A percentile compares a stretch with the other conserved stretches of the same genome.
These are phyloP conservation scores for Emesis castigata DNA, from an alignment of 2,888 invertebrate genomes.

Conservation along the genomic window DNA sequence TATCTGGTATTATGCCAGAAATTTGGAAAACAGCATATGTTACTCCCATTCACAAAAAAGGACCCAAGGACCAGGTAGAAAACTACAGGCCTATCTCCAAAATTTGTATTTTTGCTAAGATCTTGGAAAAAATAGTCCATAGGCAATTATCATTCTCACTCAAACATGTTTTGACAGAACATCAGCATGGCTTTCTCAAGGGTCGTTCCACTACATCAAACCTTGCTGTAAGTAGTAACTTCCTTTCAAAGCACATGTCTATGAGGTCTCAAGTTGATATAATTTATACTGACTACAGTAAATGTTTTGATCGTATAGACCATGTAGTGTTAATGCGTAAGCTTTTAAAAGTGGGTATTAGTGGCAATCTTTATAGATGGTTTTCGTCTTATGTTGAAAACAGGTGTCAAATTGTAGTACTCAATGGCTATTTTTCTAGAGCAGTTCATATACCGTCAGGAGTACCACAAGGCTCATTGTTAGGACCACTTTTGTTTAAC, in stretches of 20 bases:
- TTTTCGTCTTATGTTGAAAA: too few relatives aligned
- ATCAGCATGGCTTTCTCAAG: background rate
- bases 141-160: background rate
- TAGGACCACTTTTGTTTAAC: too few relatives aligned
- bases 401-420: too few relatives aligned
- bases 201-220: background rate
- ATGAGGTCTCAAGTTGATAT: background rate
- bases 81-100: slow-evolving; percentile 1
- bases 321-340: background rate
- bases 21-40: too few relatives aligned
- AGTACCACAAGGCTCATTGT: too few relatives aligned
- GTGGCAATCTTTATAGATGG: too few relatives aligned
- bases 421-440: slow-evolving; percentile 13
- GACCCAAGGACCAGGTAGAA: background rate
- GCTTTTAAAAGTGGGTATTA: background rate
- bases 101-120: background rate
- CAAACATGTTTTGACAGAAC: background rate
- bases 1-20: background rate
- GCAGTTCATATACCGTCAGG: background rate
- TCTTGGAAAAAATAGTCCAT: too few relatives aligned
- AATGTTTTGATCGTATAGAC: background rate
- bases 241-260: background rate
- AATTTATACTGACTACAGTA: background rate
- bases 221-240: background rate
- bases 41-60: too few relatives aligned